Evolutionary conservation across 2,797 vertebrate genomes (phyloP).

Genomic region (Coregonus ussuriensis): DNA sequence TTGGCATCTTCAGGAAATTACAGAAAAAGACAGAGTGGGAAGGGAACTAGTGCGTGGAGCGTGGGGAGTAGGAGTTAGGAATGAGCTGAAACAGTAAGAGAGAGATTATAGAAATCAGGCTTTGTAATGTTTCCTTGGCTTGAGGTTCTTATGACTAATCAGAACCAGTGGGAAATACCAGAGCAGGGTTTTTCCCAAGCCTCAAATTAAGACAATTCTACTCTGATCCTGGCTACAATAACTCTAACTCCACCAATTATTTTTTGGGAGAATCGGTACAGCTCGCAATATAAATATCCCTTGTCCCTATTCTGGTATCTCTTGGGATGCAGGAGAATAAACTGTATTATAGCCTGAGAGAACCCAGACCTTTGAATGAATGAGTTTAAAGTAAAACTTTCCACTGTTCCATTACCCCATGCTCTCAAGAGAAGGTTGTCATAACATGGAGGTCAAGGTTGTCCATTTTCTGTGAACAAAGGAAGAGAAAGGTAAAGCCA

Average conservation of each 20-base stretch:
- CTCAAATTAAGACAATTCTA: background rate
- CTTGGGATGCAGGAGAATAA: background rate
- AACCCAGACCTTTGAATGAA: background rate
- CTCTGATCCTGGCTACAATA: background rate
- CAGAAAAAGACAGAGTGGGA: background rate
- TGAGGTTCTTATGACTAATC: background rate
- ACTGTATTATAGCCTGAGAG: background rate
- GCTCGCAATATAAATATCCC: too few species aligned
- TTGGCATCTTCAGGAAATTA: background rate
- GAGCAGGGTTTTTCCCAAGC: background rate
- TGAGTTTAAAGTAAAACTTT: background rate
- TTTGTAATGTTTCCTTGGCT: background rate
- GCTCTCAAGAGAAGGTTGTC: background rate
- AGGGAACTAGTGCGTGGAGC: background rate
- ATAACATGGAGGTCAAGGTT: constrained; percentile 2
- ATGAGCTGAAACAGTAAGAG: background rate
- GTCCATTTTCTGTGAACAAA: constrained; percentile 4
- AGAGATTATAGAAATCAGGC: background rate
- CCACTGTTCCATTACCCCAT: background rate
- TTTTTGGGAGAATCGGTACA: too few species aligned
- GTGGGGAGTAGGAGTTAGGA: background rate
- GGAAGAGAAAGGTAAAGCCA: background rate
- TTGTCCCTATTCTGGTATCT: background rate
- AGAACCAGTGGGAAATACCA: background rate
- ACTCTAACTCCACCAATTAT: too few species aligned